Percentiles rank a stretch among this genome's conserved stretches.
phyloP scores from a whole-genome alignment of 2,113 vertebrate species.

The Phasianus colchicus region DNA sequence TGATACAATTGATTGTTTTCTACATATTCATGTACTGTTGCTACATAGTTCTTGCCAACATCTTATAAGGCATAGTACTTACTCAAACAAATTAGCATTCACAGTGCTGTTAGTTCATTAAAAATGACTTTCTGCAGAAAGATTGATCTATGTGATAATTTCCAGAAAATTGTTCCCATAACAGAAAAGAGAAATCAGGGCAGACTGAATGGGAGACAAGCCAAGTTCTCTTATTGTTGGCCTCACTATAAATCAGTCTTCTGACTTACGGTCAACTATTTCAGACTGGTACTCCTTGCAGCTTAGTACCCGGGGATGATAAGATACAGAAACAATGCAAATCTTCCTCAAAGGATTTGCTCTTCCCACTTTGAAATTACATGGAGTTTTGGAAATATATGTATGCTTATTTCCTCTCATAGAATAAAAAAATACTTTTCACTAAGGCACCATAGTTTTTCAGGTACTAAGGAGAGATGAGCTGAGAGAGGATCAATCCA shows the following conservation, averaged over 20 bases:
- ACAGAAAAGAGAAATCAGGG: background rate
- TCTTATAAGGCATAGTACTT: background rate
- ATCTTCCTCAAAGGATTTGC: background rate
- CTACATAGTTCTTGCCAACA: background rate
- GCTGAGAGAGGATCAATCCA: background rate
- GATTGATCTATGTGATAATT: background rate
- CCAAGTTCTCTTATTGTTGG: background rate
- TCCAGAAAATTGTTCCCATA: background rate
- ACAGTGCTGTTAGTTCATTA: background rate
- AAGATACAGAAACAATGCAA: background rate
- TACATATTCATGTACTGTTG: background rate
- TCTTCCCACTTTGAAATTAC: background rate
- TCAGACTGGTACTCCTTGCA: background rate
- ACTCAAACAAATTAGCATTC: background rate
- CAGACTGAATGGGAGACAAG: background rate
- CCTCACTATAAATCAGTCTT: background rate
- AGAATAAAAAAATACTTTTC: background rate
- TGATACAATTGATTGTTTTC: constrained; percentile 5
- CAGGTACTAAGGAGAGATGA: background rate
- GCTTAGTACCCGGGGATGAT: background rate
- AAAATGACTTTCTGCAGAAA: background rate
- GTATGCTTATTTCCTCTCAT: background rate
- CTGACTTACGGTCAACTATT: background rate
- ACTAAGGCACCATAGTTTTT: background rate
- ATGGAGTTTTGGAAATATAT: background rate